Evolutionary conservation across 1,140 invertebrate genomes (phyloP), one percentile per base, ranked within the genome.

Genomic region (Acromyrmex echinatior): DNA sequence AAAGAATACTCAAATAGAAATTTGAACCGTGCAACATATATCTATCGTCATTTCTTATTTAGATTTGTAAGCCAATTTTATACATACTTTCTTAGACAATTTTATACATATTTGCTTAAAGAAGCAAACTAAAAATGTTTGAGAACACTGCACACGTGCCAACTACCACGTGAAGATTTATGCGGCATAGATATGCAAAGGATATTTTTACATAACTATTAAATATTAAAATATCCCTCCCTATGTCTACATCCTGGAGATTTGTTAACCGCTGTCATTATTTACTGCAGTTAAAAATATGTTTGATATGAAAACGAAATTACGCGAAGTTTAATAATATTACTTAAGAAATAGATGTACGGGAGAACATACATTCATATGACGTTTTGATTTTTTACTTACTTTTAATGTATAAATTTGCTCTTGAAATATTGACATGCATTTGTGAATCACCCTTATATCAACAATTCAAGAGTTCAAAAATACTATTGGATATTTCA

Each of bases 181-280:
- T 68, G 21, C 51, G 53, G 4, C 16, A 56, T 49, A 60, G 16
- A 81, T 58, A 14, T 81, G 14, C 21, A 70, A 81, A 21, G 18
- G n/a, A n/a, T 81, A 71, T 81, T 81, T 71, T 71, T 81, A 58
- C 7, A 49, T 58, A 56, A 60, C 10, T 7, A n/a, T 80, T 35
- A 12, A 51, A 49, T 35, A 70, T 35, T 14, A 9, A 70, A 28
- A 51, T 12, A 16, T 31, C 25, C 3, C 16, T 25, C 14, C 9
- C 35, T 31, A 49, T 45, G 1, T 78, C 4, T 4, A 45, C 14
- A 70, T 66, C 18, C 60, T 66, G 16, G 18, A 65, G 65, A 9
- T 49, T 49, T 12, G 6, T 51, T 18, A 45, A 53, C 25, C 7
- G 12, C 28, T 35, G 16, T 0, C 14, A 6, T 21, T 58, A 25